Evolutionary conservation across 92 coral and sea anemone genomes (phyloP), one percentile per base, ranked within the genome.

Genomic region (Galaxea fascicularis): DNA sequence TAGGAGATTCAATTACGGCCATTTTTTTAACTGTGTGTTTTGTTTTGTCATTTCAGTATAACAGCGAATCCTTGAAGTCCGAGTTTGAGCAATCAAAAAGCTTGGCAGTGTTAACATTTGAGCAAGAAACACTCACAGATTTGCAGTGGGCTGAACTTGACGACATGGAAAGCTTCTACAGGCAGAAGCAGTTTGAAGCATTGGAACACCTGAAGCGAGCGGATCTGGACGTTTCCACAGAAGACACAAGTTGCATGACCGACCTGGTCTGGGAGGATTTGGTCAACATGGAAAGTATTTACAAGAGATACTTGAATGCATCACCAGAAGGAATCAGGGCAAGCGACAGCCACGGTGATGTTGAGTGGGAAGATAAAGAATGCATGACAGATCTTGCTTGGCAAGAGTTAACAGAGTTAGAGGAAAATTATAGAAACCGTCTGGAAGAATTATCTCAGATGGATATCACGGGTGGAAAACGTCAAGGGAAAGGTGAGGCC

Each of bases 341-440:
- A 39, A 35, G 30, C 35, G 59, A 22, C 21, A 66, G 47, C 41
- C 65, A 28, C 26, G 22, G 10, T 35, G 64, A 71, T 24, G 7
- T 77, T 49, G 71, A 71, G 77, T 84, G 29, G 76, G 47, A 58
- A 39, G 87, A 89, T 58, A 73, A 73, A 51, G 62, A 77, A 67
- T 51, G 78, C 75, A 88, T 91, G 92, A 91, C 94, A 21, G 94
- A 91, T 22, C 56, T 71, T 63, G 91, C 67, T 46, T 91, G 89
- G 92, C 30, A 56, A 56, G 95, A 91, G 57, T 53, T 79, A 8
- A 57, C 4, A 59, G 67, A 91, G 30, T 78, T 91, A 20, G 94
- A 88, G 71, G 85, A 84, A 57, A 74, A 80, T 18, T 79, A 71
- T 64, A 72, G 89, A 57, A 90, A 84, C 16, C 11, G 26, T 29